These are phyloP conservation scores for Meloidogyne chitwoodi DNA, from an alignment of 1,140 invertebrate species.

Conservation along the genomic window DNA sequence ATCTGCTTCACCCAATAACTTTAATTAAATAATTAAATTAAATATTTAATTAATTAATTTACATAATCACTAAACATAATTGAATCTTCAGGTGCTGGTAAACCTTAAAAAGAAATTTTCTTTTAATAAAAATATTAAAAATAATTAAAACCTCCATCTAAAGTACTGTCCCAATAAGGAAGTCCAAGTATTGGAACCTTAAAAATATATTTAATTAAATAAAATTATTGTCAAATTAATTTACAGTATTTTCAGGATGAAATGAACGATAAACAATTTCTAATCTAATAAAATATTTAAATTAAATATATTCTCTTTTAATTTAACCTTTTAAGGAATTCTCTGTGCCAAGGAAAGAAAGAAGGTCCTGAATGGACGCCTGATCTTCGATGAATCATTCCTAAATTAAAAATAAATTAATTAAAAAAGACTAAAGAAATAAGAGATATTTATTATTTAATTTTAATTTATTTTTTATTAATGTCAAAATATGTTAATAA, in stretches of 20 bases:
- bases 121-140: not conserved
- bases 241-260: conserved; percentile 31
- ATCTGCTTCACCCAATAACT: conserved; percentile 57
- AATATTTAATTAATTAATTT: not conserved
- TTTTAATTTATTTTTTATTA: too few relatives aligned
- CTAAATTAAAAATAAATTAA: not conserved
- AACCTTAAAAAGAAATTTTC: conserved; percentile 7
- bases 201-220: not conserved
- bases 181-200: conserved; percentile 51
- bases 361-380: conserved; percentile 56
- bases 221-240: not conserved
- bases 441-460: too few relatives aligned
- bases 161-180: conserved; percentile 32
- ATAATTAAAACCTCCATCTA: not conserved
- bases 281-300: conserved; percentile 12
- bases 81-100: conserved; percentile 58
- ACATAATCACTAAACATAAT: conserved; percentile 55
- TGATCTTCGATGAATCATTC: conserved; percentile 39
- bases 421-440: too few relatives aligned
- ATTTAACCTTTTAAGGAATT: conserved; percentile 44
- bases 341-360: conserved; percentile 56
- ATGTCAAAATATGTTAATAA: too few relatives aligned
- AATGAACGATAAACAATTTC: conserved; percentile 38
- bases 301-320: conserved; percentile 2
- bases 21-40: not conserved